These are phyloP conservation scores for Rotaria socialis DNA, from an alignment of 2,888 invertebrate species.

Conservation along the genomic window DNA sequence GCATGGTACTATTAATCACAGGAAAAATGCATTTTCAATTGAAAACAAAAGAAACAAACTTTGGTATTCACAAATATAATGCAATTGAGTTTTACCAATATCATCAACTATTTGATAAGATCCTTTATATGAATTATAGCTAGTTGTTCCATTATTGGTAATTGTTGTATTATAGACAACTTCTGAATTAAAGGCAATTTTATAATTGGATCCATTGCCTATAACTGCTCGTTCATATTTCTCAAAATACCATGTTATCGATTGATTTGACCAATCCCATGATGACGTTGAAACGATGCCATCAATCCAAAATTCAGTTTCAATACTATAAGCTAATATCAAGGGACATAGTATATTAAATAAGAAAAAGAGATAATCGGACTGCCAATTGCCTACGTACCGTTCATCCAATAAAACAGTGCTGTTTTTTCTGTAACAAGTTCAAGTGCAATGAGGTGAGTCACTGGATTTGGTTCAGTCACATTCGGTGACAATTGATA, in stretches of 20 bases:
- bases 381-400: background rate
- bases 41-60: background rate
- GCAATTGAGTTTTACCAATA: background rate
- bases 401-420: slow-evolving; percentile 39
- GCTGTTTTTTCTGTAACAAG: slow-evolving; percentile 32
- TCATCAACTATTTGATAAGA: slow-evolving; percentile 42
- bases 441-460: slow-evolving; percentile 45
- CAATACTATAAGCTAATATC: background rate
- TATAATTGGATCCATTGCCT: slow-evolving; percentile 14
- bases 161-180: too few relatives aligned
- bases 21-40: background rate
- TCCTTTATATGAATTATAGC: background rate
- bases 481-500: background rate
- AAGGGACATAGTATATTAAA: too few relatives aligned
- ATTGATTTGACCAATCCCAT: slow-evolving; percentile 42
- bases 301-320: slow-evolving; percentile 35
- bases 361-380: background rate
- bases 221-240: slow-evolving; percentile 4
- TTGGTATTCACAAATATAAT: slow-evolving; percentile 44
- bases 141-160: too few relatives aligned
- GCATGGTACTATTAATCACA: slow-evolving; percentile 2
- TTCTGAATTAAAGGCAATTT: background rate
- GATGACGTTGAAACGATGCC: background rate
- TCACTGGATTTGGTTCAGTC: background rate
- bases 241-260: slow-evolving; percentile 24